Evolutionary conservation across 2,797 vertebrate genomes (phyloP).

Genomic region (Nannoperca obscura): DNA sequence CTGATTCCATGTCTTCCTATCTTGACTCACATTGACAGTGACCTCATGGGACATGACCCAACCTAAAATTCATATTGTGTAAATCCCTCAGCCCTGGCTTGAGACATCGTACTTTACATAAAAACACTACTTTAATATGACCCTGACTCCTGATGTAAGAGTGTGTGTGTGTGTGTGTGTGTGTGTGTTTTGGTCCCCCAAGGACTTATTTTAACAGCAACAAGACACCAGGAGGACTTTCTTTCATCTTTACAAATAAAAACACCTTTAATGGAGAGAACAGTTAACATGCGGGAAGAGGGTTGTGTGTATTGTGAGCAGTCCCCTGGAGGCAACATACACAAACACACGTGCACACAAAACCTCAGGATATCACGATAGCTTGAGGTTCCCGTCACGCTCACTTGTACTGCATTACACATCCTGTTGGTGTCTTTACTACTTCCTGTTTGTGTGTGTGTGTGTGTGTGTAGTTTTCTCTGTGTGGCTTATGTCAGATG

Average conservation of each 20-base stretch:
- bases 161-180: conserved; percentile 15
- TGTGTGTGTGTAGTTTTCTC: not conserved
- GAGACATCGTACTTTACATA: not conserved
- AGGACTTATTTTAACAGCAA: conserved; percentile 5
- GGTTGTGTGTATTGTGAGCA: conserved; percentile 14
- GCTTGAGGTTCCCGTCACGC: conserved; percentile 45
- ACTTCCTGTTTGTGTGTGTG: conserved; percentile 60
- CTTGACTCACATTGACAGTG: not conserved
- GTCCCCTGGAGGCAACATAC: conserved; percentile 25
- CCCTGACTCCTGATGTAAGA: not conserved
- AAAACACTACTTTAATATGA: conserved; percentile 44
- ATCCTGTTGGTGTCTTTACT: conserved; percentile 70
- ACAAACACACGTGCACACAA: conserved; percentile 43
- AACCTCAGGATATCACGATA: conserved; percentile 43
- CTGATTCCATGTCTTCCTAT: not conserved
- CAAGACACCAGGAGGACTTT: conserved; percentile 37
- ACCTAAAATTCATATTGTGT: conserved; percentile 15
- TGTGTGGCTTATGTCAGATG: conserved; percentile 7
- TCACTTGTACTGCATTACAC: conserved; percentile 39
- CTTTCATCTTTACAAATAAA: conserved; percentile 43
- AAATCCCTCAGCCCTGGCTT: not conserved
- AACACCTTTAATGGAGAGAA: conserved; percentile 71
- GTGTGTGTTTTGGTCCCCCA: conserved; percentile 11
- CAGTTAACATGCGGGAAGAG: conserved; percentile 63
- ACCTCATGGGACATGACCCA: not conserved